Evolutionary conservation across 2,113 vertebrate genomes (phyloP).

Genomic region (Opisthocomus hoazin): DNA sequence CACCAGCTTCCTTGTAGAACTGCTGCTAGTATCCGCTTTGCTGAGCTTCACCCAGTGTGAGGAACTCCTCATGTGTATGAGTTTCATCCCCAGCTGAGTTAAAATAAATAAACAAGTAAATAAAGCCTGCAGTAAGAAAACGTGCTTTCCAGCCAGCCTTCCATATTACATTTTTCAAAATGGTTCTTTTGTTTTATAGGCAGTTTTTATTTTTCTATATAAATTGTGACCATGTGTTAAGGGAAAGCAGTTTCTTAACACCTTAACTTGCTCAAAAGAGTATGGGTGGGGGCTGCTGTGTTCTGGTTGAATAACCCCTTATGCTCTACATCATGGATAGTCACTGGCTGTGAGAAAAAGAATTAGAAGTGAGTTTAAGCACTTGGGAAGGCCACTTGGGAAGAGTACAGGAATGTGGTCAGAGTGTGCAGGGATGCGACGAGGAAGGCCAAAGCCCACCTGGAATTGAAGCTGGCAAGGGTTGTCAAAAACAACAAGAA

Average conservation of each 20-base stretch:
- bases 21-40: neutral
- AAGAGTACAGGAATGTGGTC: too few species aligned
- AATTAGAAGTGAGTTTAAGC: neutral
- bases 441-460: too few species aligned
- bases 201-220: neutral
- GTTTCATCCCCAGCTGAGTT: neutral
- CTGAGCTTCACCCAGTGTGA: neutral
- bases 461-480: too few species aligned
- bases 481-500: too few species aligned
- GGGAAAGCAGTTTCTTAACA: neutral
- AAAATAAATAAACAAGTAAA: neutral
- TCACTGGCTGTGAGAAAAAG: neutral
- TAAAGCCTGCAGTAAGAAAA: neutral
- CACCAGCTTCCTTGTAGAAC: neutral
- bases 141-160: neutral
- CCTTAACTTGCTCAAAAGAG: neutral
- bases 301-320: neutral
- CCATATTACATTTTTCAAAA: neutral
- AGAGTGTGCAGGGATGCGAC: too few species aligned
- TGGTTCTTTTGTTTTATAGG: neutral
- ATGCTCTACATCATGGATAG: neutral
- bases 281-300: fast-evolving
- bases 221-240: neutral
- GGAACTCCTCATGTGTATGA: neutral
- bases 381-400: too few species aligned